These are phyloP conservation scores for Synergus gifuensis DNA, from an alignment of 2,888 invertebrate genomes.

Conservation along the genomic window DNA sequence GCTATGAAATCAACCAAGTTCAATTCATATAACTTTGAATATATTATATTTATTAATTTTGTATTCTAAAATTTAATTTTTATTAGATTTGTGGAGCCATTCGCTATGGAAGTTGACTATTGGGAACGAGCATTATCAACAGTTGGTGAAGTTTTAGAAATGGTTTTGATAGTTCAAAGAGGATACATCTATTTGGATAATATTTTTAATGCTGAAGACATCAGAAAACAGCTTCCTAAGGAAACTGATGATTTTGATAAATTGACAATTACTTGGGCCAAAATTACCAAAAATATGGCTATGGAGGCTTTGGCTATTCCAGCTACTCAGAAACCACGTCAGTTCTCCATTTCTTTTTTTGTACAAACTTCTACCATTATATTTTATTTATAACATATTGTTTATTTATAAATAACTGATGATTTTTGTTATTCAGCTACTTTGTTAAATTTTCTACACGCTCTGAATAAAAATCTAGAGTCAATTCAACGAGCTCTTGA, in stretches of 20 bases:
- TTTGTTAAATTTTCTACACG: slow-evolving; percentile 84
- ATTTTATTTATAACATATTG: not conserved
- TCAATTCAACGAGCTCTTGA: slow-evolving; percentile 90
- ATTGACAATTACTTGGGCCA: slow-evolving; percentile 79
- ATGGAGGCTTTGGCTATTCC: slow-evolving; percentile 57
- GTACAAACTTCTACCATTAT: not conserved
- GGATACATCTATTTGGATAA: slow-evolving; percentile 93
- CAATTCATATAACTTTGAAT: not conserved
- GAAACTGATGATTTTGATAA: slow-evolving; percentile 88
- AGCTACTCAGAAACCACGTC: slow-evolving; percentile 76
- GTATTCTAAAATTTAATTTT: slow-evolving; percentile 16
- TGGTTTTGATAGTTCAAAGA: slow-evolving; percentile 88
- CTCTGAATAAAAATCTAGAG: slow-evolving; percentile 88
- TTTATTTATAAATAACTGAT: not conserved
- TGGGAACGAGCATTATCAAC: slow-evolving; percentile 92
- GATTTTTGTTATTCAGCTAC: slow-evolving; percentile 66
- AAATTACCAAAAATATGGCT: slow-evolving; percentile 68
- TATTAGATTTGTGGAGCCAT: slow-evolving; percentile 89
- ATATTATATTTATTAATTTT: not conserved
- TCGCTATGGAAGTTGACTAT: slow-evolving; percentile 89
- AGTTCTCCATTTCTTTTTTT: slow-evolving; percentile 55
- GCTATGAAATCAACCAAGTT: slow-evolving; percentile 91
- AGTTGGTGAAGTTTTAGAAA: slow-evolving; percentile 90
- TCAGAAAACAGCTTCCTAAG: slow-evolving; percentile 88
- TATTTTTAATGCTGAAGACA: slow-evolving; percentile 93